Conservation (phyloP, 2,797 vertebrate species). For the Syncerus caffer region DNA sequence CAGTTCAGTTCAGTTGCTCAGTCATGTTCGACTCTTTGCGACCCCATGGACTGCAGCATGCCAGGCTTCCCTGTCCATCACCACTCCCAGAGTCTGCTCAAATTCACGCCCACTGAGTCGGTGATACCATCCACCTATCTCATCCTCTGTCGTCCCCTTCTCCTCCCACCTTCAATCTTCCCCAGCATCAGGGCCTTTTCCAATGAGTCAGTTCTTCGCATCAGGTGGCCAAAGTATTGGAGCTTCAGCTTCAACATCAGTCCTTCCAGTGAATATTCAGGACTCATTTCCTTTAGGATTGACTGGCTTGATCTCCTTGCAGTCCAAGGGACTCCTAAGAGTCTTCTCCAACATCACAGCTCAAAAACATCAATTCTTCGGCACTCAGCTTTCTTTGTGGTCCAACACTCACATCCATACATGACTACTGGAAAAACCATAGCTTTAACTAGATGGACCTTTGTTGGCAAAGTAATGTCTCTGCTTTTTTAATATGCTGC, state of each 20-base stretch:
- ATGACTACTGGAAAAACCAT: neutral
- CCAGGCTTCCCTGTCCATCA: neutral
- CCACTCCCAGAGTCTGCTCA: neutral
- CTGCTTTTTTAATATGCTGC: neutral
- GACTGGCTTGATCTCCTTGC: neutral
- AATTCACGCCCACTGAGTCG: neutral
- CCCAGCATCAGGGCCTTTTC: neutral
- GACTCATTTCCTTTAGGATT: neutral
- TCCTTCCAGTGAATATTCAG: neutral
- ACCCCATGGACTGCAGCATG: neutral
- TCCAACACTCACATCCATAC: neutral
- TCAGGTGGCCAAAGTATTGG: neutral
- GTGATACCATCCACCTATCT: neutral
- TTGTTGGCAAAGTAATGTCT: neutral
- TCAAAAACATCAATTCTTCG: neutral
- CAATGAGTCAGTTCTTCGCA: neutral
- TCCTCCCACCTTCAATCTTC: neutral
- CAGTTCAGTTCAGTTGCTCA: neutral
- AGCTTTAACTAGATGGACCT: neutral
- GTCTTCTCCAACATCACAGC: neutral
- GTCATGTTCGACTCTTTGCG: neutral
- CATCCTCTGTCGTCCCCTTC: neutral
- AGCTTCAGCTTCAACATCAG: neutral
- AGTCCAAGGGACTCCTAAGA: neutral
- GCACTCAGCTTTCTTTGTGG: neutral